Percentiles rank a stretch among this genome's conserved stretches.
Conservation (phyloP, 2,113 vertebrate genomes). For the Peromyscus maniculatus region DNA sequence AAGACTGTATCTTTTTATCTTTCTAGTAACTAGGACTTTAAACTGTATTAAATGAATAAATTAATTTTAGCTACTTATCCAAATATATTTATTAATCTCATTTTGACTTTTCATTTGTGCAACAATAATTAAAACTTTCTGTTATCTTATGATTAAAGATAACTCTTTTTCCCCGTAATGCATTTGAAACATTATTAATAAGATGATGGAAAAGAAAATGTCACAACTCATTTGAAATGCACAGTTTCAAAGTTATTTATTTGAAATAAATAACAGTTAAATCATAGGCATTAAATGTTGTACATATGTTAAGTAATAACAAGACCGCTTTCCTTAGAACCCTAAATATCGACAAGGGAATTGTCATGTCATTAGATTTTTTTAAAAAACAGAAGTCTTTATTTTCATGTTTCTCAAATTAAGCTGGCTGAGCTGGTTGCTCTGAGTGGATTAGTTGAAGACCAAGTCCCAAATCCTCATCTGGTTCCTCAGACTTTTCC, state of each 20-base stretch:
- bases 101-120: slow-evolving; percentile 57
- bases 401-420: background rate
- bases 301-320: slow-evolving; percentile 54
- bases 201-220: slow-evolving; percentile 66
- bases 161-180: slow-evolving; percentile 46
- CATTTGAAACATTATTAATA: slow-evolving; percentile 69
- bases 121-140: slow-evolving; percentile 53
- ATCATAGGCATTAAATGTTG: slow-evolving; percentile 36
- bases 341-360: slow-evolving; percentile 3
- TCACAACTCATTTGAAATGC: slow-evolving; percentile 71
- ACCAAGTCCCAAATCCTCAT: background rate
- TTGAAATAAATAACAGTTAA: slow-evolving; percentile 69
- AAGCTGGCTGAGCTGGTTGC: background rate
- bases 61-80: slow-evolving; percentile 48
- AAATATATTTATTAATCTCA: slow-evolving; percentile 34
- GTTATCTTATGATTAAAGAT: slow-evolving; percentile 61
- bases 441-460: background rate
- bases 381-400: background rate
- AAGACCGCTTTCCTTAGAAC: slow-evolving; percentile 1
- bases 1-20: slow-evolving; percentile 9
- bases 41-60: slow-evolving; percentile 33
- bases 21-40: slow-evolving; percentile 32
- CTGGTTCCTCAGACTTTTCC: background rate
- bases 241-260: background rate
- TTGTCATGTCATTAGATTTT: background rate